These are phyloP conservation scores for Paratrypauchen microcephalus DNA, from an alignment of 2,797 vertebrate genomes.

Conservation along the genomic window DNA sequence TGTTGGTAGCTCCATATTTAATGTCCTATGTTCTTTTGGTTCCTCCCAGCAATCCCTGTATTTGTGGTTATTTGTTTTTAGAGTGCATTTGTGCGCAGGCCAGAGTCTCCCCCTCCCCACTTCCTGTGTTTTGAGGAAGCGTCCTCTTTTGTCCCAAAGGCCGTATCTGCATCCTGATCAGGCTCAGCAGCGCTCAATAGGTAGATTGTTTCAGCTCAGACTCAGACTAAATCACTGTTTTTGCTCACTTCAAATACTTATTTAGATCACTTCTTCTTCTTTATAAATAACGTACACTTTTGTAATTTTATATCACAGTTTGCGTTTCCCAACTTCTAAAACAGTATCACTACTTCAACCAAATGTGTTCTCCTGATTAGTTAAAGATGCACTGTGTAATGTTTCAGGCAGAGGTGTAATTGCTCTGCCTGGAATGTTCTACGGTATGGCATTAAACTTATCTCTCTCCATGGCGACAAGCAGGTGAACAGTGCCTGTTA, in stretches of 20 bases:
- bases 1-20: constrained; percentile 11
- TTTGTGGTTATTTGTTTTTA: constrained; percentile 46
- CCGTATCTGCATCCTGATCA: constrained; percentile 72
- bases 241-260: neutral
- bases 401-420: too few species aligned
- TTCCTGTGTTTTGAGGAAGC: constrained; percentile 75
- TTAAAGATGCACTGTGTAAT: too few species aligned
- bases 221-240: constrained; percentile 20
- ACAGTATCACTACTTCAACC: too few species aligned
- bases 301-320: too few species aligned
- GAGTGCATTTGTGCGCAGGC: constrained; percentile 44
- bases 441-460: too few species aligned
- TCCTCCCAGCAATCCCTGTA: constrained; percentile 15
- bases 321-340: too few species aligned
- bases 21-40: neutral
- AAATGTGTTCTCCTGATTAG: too few species aligned
- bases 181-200: constrained; percentile 56
- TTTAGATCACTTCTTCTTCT: neutral
- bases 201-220: constrained; percentile 41
- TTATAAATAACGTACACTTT: neutral
- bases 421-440: too few species aligned
- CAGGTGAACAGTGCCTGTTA: too few species aligned
- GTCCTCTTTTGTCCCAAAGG: constrained; percentile 69
- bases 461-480: too few species aligned
- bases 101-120: constrained; percentile 63